Conservation (phyloP, 2,888 invertebrate genomes). For the Bruchidius siliquastri region DNA sequence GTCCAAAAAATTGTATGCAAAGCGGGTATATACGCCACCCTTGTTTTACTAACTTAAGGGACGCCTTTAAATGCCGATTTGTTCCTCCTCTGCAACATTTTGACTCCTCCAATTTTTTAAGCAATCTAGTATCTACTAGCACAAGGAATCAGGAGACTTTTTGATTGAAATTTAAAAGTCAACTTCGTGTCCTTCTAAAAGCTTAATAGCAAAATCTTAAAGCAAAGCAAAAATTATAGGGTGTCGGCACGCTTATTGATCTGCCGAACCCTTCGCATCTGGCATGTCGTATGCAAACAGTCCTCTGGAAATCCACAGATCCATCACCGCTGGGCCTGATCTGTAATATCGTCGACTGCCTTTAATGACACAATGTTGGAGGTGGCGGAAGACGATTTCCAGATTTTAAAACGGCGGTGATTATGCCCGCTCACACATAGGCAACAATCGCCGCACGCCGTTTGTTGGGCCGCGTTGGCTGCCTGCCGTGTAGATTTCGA, state of each 20-base stretch:
- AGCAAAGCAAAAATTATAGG: background rate
- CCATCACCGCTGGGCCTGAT: background rate
- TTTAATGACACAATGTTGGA: conserved; percentile 45
- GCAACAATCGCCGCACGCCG: conserved; percentile 29
- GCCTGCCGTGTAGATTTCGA: conserved; percentile 44
- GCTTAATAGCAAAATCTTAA: no score
- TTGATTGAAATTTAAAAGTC: no score
- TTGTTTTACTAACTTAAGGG: no score
- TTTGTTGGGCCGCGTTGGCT: conserved; percentile 17
- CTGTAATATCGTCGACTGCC: conserved; percentile 19
- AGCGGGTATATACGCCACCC: no score
- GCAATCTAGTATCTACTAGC: no score
- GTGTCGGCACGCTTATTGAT: background rate
- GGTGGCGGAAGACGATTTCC: conserved; percentile 36
- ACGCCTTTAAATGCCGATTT: no score
- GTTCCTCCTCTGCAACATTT: no score
- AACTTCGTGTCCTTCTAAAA: no score
- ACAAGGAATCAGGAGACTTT: no score
- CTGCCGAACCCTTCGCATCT: background rate
- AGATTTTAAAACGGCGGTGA: conserved; percentile 42
- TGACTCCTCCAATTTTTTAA: no score
- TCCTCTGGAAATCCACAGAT: background rate
- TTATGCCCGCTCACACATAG: conserved; percentile 46
- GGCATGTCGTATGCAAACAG: background rate
- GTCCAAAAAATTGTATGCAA: no score